These are phyloP conservation scores for Dryobotodes eremita DNA, from an alignment of 2,888 invertebrate genomes.

Conservation along the genomic window DNA sequence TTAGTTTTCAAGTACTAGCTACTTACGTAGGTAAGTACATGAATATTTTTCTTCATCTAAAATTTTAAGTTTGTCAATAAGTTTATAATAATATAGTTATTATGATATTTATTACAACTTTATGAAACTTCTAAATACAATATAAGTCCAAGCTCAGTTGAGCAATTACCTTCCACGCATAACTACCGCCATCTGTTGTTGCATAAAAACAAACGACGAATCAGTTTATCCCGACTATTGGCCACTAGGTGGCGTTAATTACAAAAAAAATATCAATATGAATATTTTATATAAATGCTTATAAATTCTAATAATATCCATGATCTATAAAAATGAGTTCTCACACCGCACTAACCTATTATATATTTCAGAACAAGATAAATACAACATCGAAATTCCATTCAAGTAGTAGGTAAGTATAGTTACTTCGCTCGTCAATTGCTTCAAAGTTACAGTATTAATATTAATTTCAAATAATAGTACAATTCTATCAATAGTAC, in stretches of 20 bases:
- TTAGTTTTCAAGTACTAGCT: constrained; percentile 43
- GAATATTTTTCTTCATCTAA: constrained; percentile 27
- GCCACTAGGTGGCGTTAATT: constrained; percentile 72
- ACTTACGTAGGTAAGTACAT: constrained; percentile 45
- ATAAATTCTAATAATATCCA: constrained; percentile 4
- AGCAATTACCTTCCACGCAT: constrained; percentile 26
- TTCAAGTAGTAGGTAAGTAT: constrained; percentile 15
- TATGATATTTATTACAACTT: constrained; percentile 13
- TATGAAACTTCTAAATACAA: constrained; percentile 3
- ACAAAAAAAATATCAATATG: constrained; percentile 25
- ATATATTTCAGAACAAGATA: constrained; percentile 29
- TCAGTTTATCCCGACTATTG: constrained; percentile 46
- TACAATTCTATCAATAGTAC: not conserved
- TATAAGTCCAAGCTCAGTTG: constrained; percentile 17
- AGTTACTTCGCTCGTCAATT: not conserved
- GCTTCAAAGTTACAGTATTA: constrained; percentile 11
- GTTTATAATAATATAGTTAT: constrained; percentile 8
- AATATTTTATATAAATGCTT: constrained; percentile 17
- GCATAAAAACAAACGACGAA: constrained; percentile 48
- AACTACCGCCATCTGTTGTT: constrained; percentile 70
- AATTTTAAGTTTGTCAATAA: constrained; percentile 13
- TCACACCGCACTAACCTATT: constrained; percentile 61
- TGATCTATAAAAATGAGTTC: constrained; percentile 47
- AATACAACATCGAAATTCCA: constrained; percentile 36
- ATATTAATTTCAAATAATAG: not conserved